phyloP scores from a whole-genome alignment of 2,113 vertebrate species.

The Panthera uncia region DNA sequence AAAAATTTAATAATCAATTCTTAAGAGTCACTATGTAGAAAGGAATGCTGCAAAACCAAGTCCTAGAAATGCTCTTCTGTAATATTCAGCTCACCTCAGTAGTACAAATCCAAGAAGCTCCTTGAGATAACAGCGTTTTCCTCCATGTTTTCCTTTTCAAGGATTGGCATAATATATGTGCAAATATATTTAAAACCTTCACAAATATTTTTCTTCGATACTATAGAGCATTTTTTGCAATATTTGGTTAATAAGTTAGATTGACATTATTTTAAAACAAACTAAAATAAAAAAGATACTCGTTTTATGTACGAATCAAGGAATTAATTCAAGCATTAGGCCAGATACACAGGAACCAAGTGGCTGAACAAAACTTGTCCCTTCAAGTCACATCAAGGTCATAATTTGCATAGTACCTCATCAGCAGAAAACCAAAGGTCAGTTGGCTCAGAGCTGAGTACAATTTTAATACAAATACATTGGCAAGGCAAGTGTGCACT shows the following conservation, averaged over 20 bases:
- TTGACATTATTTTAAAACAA: slow-evolving; percentile 6
- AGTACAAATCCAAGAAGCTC: not conserved
- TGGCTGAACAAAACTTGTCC: not conserved
- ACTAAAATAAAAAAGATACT: not conserved
- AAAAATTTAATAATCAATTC: not conserved
- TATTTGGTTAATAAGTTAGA: not conserved
- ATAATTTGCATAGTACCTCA: slow-evolving; percentile 42
- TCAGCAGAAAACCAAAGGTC: slow-evolving; percentile 39
- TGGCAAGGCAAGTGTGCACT: not conserved
- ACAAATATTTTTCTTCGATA: not conserved
- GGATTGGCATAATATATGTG: not conserved
- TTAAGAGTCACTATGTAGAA: not conserved
- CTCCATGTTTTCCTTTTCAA: not conserved
- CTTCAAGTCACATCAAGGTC: not conserved
- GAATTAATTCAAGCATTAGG: not conserved
- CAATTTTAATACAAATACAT: slow-evolving; percentile 52
- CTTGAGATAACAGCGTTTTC: not conserved
- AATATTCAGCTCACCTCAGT: not conserved
- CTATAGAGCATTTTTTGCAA: not conserved
- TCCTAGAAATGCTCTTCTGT: not conserved
- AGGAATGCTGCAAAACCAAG: not conserved
- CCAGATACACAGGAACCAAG: not conserved
- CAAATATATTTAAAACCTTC: not conserved
- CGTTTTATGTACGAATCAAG: not conserved
- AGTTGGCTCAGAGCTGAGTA: slow-evolving; percentile 5